A percentile compares a stretch with the other conserved stretches of the same genome.
Conservation (phyloP, 1,140 invertebrate genomes). For the Meteorus sp. region DNA sequence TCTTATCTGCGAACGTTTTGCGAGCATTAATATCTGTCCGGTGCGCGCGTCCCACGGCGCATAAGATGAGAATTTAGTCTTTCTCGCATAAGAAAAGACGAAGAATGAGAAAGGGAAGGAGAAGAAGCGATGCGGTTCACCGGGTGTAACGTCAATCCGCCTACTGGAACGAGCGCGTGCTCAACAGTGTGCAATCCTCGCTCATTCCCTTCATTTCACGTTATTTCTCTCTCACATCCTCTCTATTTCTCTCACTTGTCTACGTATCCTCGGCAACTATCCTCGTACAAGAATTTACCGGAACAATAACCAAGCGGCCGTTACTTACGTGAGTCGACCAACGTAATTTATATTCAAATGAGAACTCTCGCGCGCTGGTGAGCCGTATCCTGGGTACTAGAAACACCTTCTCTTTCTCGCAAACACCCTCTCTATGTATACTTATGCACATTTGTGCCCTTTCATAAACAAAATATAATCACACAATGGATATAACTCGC, state of each 20-base stretch:
- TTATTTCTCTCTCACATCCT: no score
- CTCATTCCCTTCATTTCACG: no score
- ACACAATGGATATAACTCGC: no score
- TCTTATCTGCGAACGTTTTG: conserved; percentile 24
- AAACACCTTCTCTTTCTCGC: no score
- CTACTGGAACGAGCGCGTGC: conserved; percentile 1
- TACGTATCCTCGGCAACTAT: background rate
- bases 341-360: conserved; percentile 51
- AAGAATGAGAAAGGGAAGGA: background rate
- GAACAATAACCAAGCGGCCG: conserved; percentile 46
- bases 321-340: conserved; percentile 35
- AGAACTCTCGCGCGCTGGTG: conserved; percentile 37
- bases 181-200: no score
- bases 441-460: no score
- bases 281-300: conserved; percentile 42
- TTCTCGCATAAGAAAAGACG: conserved; percentile 2
- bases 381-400: no score
- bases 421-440: no score
- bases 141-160: background rate
- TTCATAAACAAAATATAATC: no score
- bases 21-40: conserved; percentile 23
- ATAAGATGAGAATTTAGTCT: background rate
- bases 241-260: background rate
- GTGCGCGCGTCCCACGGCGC: conserved; percentile 10
- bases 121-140: background rate